Evolutionary conservation across 2,888 invertebrate species (phyloP).

Genomic region (Trimorus sp.): DNA sequence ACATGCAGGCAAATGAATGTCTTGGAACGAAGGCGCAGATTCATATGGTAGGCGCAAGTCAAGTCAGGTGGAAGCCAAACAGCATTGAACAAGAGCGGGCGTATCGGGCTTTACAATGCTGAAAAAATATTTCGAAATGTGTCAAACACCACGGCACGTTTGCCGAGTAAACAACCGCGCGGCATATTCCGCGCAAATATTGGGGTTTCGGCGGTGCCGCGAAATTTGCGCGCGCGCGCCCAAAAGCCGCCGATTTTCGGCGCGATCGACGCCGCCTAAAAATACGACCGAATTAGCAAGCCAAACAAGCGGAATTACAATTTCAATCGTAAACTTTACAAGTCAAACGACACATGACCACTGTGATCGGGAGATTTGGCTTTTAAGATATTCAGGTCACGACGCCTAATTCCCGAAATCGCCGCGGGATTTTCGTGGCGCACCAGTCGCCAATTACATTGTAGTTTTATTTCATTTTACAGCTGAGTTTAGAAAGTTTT

Average conservation of each 20-base stretch:
- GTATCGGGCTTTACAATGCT: constrained; percentile 28
- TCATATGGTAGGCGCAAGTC: constrained; percentile 44
- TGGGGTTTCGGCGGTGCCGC: background rate
- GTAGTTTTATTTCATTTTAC: no score
- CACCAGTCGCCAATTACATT: background rate
- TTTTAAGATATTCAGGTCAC: constrained; percentile 11
- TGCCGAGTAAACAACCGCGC: constrained; percentile 30
- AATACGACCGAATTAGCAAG: constrained; percentile 2
- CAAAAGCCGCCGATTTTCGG: no score
- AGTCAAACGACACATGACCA: background rate
- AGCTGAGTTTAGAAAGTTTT: no score
- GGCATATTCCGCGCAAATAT: constrained; percentile 20
- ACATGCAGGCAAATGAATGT: no score
- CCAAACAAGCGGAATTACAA: background rate
- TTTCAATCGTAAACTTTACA: constrained; percentile 11
- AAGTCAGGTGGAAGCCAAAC: constrained; percentile 46
- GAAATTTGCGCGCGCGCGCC: no score
- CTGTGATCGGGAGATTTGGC: constrained; percentile 1
- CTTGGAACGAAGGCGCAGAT: no score
- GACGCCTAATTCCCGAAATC: constrained; percentile 1
- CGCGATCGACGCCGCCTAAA: background rate
- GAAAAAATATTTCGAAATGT: constrained; percentile 40
- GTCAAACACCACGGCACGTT: constrained; percentile 25
- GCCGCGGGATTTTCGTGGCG: background rate
- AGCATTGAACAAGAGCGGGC: constrained; percentile 20